Base-by-base conservation (phyloP, 2,888 invertebrate genomes). In the Fragum whitleyi region DNA sequence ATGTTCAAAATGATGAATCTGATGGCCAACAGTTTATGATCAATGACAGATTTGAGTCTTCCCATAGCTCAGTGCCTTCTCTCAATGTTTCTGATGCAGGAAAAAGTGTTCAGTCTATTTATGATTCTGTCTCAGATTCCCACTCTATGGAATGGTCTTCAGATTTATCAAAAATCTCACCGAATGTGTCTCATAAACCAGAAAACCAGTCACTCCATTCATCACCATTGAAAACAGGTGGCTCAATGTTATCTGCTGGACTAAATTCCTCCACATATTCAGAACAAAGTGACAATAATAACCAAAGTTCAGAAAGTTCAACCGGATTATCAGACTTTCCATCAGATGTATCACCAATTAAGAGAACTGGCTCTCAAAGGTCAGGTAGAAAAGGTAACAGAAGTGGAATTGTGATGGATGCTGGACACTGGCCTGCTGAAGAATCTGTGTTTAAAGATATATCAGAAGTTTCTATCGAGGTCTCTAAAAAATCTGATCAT, bases 301-400 rank as follows among this genome's bases (percentile, higher is more conserved):
- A 32, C 28, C 14, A 16, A 42, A 57, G 57, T 6, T 23, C 16
- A 28, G 19, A 14, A 23, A 59, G 39, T 59, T 36, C 28, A 26
- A 29, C 65, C 14, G 62, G 53, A n/a, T 51, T 73, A 28, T 51
- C 36, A 16, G 74, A 77, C 53, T 81, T 82, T 65, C 79, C 79
- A 0, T 53, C 59, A 6, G 82, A 85, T 57, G 62, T 85, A 7
- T 85, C 85, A 21, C 85, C 85, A 11, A 85, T 82, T 14, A 85
- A 82, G 75, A 72, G 75, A 32, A 68, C 59, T n/a, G 59, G 65
- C 11, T 28, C 42, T 39, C 59, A 26, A 68, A 21, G 29, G 62
- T 23, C 57, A 36, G n/a, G 26, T 26, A 11, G 59, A 42, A 72
- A 26, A 7, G 61, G 28, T 69, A 69, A 53, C n/a, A 51, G 53